Evolutionary conservation across 2,113 vertebrate genomes (phyloP), one percentile per base, ranked within the genome.

Genomic region (Callionymus lyra): DNA sequence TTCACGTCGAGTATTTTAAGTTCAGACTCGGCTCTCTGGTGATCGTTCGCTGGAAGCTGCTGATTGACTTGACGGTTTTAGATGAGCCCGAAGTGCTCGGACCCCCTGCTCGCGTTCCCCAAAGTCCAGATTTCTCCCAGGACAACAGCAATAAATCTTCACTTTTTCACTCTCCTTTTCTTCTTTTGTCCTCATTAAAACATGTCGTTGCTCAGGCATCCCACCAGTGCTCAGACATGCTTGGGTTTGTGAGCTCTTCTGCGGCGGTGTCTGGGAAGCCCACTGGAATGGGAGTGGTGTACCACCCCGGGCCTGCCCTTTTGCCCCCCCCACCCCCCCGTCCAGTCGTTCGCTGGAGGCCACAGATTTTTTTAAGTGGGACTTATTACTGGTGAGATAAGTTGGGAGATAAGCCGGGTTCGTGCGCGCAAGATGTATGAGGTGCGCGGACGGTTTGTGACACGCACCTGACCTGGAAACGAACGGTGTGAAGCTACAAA

Each of bases 331-430:
- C 48, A 54, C 49, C 36, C 1, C 55, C 53, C 60, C 54, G 41
- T 43, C 48, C 56, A 63, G 59, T 70, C 60, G 63, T 77, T 80
- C 64, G 67, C 74, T 68, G 3, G 27, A 41, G 58, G 70, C 69
- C 44, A 41, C 45, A 47, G 65, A 68, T 76, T n/a, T n/a, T n/a
- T n/a, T 70, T 80, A 80, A 82, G 72, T 76, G 61, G 74, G 77
- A 84, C 73, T 77, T 81, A 85, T 84, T 76, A 50, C 78, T 63
- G 16, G 41, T 21, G 57, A 82, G 82, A 85, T 83, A 80, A 82
- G 78, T 53, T 44, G 63, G 47, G 58, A 78, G 79, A 85, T 79
- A 81, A 84, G 70, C 54, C 31, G 34, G n/a, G 47, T 67, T 53
- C 54, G 56, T 59, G 53, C 61, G 47, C 39, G 56, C 35, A 65